These are phyloP conservation scores for Erpornis zantholeuca DNA, from an alignment of 2,113 vertebrate genomes.

Conservation along the genomic window DNA sequence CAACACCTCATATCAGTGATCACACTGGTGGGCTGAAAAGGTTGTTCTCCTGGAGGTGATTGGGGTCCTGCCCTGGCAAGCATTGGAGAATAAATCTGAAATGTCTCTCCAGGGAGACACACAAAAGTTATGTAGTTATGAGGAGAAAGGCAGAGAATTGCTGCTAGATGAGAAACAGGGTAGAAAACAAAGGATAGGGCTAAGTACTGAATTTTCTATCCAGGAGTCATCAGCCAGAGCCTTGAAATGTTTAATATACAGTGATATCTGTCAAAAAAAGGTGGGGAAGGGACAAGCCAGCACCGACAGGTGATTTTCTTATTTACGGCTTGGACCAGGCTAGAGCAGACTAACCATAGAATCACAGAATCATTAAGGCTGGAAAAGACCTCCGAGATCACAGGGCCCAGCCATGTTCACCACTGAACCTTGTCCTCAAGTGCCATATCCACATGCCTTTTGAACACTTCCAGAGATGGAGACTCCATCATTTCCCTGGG, in stretches of 20 bases:
- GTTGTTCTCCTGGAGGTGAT: background rate
- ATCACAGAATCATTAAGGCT: background rate
- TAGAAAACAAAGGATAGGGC: background rate
- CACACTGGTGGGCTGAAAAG: background rate
- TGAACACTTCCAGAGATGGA: background rate
- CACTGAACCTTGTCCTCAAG: background rate
- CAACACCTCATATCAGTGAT: background rate
- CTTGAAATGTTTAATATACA: background rate
- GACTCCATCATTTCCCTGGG: background rate
- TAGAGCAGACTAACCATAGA: background rate
- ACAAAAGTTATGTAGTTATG: fast-evolving
- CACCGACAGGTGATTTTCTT: background rate
- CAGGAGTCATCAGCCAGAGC: background rate
- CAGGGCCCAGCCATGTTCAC: background rate
- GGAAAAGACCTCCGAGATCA: background rate
- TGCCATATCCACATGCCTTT: background rate
- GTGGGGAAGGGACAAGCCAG: background rate
- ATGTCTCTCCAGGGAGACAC: background rate
- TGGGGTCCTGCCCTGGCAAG: background rate
- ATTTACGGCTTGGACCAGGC: background rate
- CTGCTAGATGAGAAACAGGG: background rate
- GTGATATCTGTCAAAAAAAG: background rate
- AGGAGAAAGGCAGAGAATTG: background rate
- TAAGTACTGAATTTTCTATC: background rate
- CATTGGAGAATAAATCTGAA: background rate